phyloP scores from a whole-genome alignment of 2,888 invertebrate species.

The Tenthredo notha region DNA sequence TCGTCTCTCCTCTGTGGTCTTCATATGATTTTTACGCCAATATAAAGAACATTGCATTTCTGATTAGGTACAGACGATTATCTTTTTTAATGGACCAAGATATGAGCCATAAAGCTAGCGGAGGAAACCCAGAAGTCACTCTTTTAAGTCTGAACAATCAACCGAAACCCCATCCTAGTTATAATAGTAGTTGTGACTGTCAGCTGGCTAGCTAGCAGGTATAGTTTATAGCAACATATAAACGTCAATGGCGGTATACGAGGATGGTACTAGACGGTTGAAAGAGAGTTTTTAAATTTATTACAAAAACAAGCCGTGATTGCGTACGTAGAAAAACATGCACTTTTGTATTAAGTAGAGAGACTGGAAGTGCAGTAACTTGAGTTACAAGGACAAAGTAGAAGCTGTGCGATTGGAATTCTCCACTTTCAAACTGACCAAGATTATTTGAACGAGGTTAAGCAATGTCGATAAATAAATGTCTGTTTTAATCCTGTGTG shows the following conservation, averaged over 20 bases:
- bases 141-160: background rate
- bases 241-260: conserved; percentile 37
- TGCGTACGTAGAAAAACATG: conserved; percentile 28
- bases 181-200: conserved; percentile 40
- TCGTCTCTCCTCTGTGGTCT: background rate
- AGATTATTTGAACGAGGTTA: conserved; percentile 38
- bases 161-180: conserved; percentile 28
- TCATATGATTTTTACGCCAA: no score
- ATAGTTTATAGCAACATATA: conserved; percentile 41
- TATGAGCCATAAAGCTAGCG: conserved; percentile 27
- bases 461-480: conserved; percentile 11
- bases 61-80: conserved; percentile 15
- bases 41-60: background rate
- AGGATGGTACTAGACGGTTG: background rate
- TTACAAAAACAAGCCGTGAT: conserved; percentile 20
- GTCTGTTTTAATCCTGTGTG: background rate
- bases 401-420: conserved; percentile 25
- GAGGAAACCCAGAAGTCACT: conserved; percentile 14
- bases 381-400: conserved; percentile 46
- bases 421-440: conserved; percentile 50
- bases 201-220: conserved; percentile 31
- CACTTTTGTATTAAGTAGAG: conserved; percentile 29
- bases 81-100: background rate
- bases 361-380: conserved; percentile 18
- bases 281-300: conserved; percentile 38